Base-by-base conservation (phyloP, 2,797 vertebrate species). In the Microctenopoma stevenorrisi region DNA sequence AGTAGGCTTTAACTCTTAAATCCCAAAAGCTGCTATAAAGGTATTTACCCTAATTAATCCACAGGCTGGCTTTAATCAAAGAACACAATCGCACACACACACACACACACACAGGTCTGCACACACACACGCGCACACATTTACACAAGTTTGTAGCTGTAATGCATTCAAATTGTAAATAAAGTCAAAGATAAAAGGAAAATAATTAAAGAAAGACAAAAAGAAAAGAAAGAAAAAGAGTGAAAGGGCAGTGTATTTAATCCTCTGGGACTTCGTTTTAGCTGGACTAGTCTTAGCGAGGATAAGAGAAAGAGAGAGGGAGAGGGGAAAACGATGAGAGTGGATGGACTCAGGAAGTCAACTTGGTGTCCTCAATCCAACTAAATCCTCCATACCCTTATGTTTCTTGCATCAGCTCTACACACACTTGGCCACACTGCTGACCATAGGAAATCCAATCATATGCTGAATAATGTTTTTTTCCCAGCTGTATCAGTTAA, bases 311-410 rank as follows among this genome's bases (percentile, higher is more conserved):
- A 51, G 64, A 64, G 46, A 63, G 59, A 66, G 18, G 18, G 25
- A 61, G 72, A 55, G 63, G 65, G 69, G 61, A 72, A 76, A 74
- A 73, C n/a, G 70, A 80, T 66, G 56, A 60, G 18, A 75, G 74
- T 70, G 82, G 57, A 63, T 85, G 72, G 65, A 87, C 67, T 69
- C 73, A 57, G 65, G 51, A 72, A 90, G 85, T 89, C 86, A 84
- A 87, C 72, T 88, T 81, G 80, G 64, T 89, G 86, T 84, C 88
- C 83, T 88, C 84, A 89, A 90, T 92, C 84, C 88, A 89, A 62
- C 75, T 88, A 85, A 91, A 87, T 88, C 85, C 82, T 47, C 71
- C 42, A 74, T 85, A 81, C 74, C 60, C 82, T 89, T 82, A 86
- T 86, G 68, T 81, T 74, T 83, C 69, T 69, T 54, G 70, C 54